Evolutionary conservation across 2,888 invertebrate species (phyloP).

Genomic region (Hipparchia sbordonii): DNA sequence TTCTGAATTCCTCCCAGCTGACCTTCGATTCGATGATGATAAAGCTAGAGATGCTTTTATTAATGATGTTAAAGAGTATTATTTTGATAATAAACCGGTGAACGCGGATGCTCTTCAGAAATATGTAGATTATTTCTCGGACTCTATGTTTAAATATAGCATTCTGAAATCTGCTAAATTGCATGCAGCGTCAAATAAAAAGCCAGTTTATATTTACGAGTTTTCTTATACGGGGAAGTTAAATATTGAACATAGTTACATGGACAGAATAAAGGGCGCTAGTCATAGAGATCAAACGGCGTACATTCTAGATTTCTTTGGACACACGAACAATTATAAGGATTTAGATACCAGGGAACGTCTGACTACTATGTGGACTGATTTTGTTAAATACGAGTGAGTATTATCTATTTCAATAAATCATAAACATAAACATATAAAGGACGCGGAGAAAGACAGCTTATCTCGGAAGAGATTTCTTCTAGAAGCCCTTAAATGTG

Average conservation of each 20-base stretch:
- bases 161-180: constrained; percentile 68
- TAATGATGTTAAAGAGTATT: constrained; percentile 55
- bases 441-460: too few species aligned
- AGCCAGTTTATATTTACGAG: constrained; percentile 66
- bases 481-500: too few species aligned
- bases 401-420: constrained; percentile 40
- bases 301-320: constrained; percentile 67
- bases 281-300: constrained; percentile 74
- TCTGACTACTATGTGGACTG: constrained; percentile 71
- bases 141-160: constrained; percentile 71
- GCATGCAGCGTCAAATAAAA: constrained; percentile 52
- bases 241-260: constrained; percentile 62
- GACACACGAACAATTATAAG: constrained; percentile 55
- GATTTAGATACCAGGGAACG: constrained; percentile 68
- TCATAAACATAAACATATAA: background rate
- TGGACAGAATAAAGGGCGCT: constrained; percentile 67
- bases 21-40: constrained; percentile 56
- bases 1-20: constrained; percentile 66
- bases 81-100: constrained; percentile 63
- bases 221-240: constrained; percentile 69
- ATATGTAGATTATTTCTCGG: constrained; percentile 72
- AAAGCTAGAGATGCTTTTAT: constrained; percentile 52
- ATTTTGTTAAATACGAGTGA: constrained; percentile 70
- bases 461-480: too few species aligned
- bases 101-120: constrained; percentile 54